A percentile compares a stretch with the other conserved stretches of the same genome.
Evolutionary conservation across 2,797 vertebrate species (phyloP).

Genomic region (Carapus acus): DNA sequence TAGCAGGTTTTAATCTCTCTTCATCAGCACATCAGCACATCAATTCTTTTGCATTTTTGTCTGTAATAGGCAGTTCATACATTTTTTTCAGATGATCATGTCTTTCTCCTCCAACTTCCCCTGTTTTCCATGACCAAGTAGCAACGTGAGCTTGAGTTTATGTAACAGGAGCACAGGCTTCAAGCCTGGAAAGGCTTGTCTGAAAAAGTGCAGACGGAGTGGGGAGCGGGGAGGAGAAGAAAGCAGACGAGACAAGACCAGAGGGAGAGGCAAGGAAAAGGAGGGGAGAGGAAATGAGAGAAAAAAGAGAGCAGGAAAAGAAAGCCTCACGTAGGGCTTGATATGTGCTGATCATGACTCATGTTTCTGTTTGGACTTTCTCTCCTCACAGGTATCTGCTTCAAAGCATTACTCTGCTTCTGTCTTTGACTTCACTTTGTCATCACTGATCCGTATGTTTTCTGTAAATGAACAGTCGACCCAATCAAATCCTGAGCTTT

Average conservation of each 20-base stretch:
- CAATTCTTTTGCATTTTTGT: slow-evolving; percentile 50
- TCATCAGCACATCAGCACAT: no score
- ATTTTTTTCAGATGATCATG: slow-evolving; percentile 18
- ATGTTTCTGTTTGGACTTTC: no score
- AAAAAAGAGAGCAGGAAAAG: slow-evolving; percentile 3
- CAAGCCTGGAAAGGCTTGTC: slow-evolving; percentile 53
- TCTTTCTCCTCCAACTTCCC: slow-evolving; percentile 33
- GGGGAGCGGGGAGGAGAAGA: no score
- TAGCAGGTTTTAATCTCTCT: no score
- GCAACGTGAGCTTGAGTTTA: slow-evolving; percentile 49
- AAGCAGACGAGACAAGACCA: no score
- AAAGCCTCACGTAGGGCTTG: slow-evolving; percentile 55
- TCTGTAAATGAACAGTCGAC: no score
- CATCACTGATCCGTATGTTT: no score
- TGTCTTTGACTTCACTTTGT: no score
- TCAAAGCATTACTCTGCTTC: no score
- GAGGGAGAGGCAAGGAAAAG: slow-evolving; percentile 32
- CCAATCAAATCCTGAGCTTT: no score
- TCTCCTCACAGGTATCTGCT: no score
- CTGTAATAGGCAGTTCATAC: slow-evolving; percentile 34
- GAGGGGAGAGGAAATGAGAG: slow-evolving; percentile 23
- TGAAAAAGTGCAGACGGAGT: no score
- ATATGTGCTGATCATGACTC: slow-evolving; percentile 32
- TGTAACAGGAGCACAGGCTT: slow-evolving; percentile 56
- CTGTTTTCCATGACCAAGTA: slow-evolving; percentile 45